A percentile compares a stretch with the other conserved stretches of the same genome.
Conservation (phyloP, 2,113 vertebrate species). For the Phodopus roborovskii region DNA sequence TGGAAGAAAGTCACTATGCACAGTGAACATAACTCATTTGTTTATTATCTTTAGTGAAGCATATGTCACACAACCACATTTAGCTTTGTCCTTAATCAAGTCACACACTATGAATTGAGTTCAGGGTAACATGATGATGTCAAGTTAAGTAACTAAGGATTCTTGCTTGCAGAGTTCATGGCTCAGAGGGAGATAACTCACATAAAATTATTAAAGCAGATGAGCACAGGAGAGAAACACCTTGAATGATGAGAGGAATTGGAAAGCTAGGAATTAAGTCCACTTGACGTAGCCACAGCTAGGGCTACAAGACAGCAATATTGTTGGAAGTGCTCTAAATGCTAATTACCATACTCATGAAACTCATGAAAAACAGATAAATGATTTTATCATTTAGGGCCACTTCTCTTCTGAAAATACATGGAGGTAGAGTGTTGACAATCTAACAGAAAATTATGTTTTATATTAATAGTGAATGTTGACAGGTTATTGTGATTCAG, state of each 20-base stretch:
- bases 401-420: background rate
- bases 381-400: background rate
- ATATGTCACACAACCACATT: fast-evolving
- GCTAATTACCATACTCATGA: background rate
- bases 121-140: background rate
- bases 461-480: background rate
- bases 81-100: background rate
- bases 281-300: background rate
- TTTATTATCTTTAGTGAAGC: background rate
- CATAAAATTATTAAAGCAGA: background rate
- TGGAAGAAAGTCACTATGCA: background rate
- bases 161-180: background rate
- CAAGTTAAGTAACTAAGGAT: background rate
- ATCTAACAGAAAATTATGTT: background rate
- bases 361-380: background rate
- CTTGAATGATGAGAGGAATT: background rate
- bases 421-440: background rate
- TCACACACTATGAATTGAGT: too few relatives aligned
- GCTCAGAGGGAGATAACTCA: background rate
- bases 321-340: background rate
- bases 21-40: too few relatives aligned
- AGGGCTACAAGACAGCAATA: background rate
- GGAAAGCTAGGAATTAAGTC: background rate
- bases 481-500: background rate
- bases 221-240: background rate